These are phyloP conservation scores for Notodonta ziczac DNA, from an alignment of 2,888 invertebrate genomes.

Conservation along the genomic window DNA sequence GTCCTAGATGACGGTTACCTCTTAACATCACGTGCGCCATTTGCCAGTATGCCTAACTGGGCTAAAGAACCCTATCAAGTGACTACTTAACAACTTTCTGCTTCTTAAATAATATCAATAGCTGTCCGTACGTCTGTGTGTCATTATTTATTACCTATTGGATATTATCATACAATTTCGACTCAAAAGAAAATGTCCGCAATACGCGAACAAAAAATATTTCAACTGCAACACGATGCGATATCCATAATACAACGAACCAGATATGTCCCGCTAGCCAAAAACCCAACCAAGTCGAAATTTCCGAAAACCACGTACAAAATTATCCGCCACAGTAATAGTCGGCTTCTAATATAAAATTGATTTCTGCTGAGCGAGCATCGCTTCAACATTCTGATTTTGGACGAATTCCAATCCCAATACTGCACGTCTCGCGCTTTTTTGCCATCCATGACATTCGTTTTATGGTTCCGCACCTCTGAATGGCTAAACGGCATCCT, in stretches of 20 bases:
- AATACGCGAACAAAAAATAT: neutral
- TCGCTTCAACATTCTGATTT: conserved; percentile 33
- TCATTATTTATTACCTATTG: too few relatives aligned
- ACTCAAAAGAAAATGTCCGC: neutral
- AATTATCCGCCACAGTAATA: conserved; percentile 41
- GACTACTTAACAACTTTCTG: too few relatives aligned
- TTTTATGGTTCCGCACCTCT: conserved; percentile 2
- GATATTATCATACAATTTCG: too few relatives aligned
- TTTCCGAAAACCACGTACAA: conserved; percentile 31
- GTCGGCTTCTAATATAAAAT: conserved; percentile 49
- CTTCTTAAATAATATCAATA: too few relatives aligned
- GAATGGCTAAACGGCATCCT: neutral
- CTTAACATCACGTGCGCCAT: too few relatives aligned
- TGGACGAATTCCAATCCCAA: conserved; percentile 52
- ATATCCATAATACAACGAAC: neutral
- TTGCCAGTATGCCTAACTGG: too few relatives aligned
- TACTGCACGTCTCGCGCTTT: conserved; percentile 41
- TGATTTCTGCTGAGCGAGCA: conserved; percentile 54
- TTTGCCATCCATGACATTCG: conserved; percentile 40
- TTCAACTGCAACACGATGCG: neutral
- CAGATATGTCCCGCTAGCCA: neutral
- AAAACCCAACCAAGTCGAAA: neutral
- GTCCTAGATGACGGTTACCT: too few relatives aligned
- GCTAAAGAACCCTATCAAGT: too few relatives aligned
- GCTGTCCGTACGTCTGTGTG: too few relatives aligned